phyloP scores from a whole-genome alignment of 2,797 vertebrate genomes.

The Protosalanx chinensis region DNA sequence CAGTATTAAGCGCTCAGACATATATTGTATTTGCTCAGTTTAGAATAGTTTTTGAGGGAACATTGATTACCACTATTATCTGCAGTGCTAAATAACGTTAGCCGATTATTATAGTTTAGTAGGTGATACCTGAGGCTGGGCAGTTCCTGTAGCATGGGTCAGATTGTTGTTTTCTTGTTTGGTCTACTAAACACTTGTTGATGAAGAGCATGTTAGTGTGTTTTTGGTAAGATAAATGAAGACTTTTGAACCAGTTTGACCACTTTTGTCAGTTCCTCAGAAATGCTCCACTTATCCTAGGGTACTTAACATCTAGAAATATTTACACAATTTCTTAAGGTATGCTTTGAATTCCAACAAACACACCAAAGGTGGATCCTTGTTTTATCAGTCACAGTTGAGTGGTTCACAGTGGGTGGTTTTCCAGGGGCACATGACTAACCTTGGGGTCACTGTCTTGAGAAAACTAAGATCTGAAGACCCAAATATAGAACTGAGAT shows the following conservation, averaged over 20 bases:
- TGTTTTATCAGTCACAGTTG: neutral
- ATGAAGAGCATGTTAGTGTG: no score
- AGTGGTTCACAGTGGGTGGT: neutral
- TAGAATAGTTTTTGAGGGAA: no score
- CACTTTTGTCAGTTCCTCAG: neutral
- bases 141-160: no score
- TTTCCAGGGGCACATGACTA: neutral
- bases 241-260: neutral
- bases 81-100: no score
- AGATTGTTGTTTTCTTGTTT: neutral
- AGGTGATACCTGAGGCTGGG: no score
- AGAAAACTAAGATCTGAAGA: slow-evolving; percentile 23
- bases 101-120: no score
- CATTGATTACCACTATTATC: no score
- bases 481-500: slow-evolving; percentile 22
- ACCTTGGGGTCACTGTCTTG: slow-evolving; percentile 10
- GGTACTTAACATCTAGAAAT: neutral
- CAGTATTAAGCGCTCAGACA: no score
- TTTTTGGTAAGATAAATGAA: neutral
- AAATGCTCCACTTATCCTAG: neutral
- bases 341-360: no score
- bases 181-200: neutral
- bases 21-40: no score
- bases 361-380: no score
- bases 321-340: neutral